These are phyloP conservation scores for Neoarius graeffei DNA, from an alignment of 2,113 vertebrate species.

Conservation along the genomic window DNA sequence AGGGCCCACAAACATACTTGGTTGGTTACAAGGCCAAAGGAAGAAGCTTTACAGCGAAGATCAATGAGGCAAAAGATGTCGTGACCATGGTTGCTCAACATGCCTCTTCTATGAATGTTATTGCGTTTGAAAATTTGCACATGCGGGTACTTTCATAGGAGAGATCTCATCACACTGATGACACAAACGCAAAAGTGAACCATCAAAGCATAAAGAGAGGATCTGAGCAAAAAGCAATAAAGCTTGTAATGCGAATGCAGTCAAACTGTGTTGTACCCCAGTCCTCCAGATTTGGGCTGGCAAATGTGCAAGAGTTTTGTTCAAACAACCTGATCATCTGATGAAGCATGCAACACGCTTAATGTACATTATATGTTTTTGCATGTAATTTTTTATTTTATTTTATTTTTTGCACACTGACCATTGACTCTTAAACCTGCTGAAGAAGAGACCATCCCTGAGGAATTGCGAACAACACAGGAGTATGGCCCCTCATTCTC, in stretches of 20 bases:
- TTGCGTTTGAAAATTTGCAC: neutral
- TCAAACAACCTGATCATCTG: neutral
- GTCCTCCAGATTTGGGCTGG: slow-evolving; percentile 12
- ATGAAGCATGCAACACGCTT: neutral
- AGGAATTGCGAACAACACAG: slow-evolving; percentile 85
- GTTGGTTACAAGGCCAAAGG: neutral
- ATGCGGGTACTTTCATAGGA: neutral
- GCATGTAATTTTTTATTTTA: neutral
- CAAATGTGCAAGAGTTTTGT: neutral
- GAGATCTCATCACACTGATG: neutral
- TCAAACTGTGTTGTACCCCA: slow-evolving; percentile 14
- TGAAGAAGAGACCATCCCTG: slow-evolving; percentile 87
- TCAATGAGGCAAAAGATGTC: neutral
- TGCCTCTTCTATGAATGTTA: slow-evolving; percentile 12
- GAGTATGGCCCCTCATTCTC: slow-evolving; percentile 87
- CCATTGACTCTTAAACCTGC: slow-evolving; percentile 85
- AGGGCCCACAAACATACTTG: neutral
- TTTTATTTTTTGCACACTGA: slow-evolving; percentile 52
- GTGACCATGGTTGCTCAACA: neutral
- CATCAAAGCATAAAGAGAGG: neutral
- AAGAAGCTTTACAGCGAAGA: slow-evolving; percentile 5
- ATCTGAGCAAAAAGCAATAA: neutral
- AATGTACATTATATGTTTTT: neutral
- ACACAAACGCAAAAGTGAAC: slow-evolving; percentile 3
- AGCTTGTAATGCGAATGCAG: slow-evolving; percentile 20